Evolutionary conservation across 2,888 invertebrate genomes (phyloP), one percentile per base, ranked within the genome.

Genomic region (Siphonodentalium dalli): DNA sequence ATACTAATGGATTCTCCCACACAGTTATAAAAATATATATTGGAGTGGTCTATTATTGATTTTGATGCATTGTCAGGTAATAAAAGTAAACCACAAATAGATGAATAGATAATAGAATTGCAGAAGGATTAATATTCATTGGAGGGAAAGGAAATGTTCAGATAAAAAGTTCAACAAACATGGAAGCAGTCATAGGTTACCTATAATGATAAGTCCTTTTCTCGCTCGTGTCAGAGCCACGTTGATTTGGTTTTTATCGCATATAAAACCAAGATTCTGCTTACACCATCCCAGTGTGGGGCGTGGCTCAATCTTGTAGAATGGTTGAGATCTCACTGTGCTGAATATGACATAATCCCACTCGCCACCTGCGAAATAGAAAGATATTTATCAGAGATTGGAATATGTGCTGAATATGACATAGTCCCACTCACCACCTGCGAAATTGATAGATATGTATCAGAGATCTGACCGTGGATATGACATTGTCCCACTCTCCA

Each of bases 381-480:
- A 15, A 9, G 13, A 3, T 3, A 28, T n/a, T 21, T 20, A 29
- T 2, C 0, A 29, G 8, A 15, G 7, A 2, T n/a, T 20, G 1
- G 42, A 3, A 15, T 7, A 7, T 3, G 74, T 71, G 26, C 72
- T 72, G 35, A 77, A 58, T 7, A 77, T 63, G 37, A 74, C 74
- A 52, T 72, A 77, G 52, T 76, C 74, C 71, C 70, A 74, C 56
- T 77, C 75, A 24, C 68, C 66, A 24, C 77, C 75, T 77, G 29
- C 21, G 45, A 50, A 41, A 15, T 13, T 0, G 8, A 8, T 9
- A 9, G 13, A 3, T 3, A 28, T n/a, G 13, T 20, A 29, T 2
- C 0, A 29, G 8, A 15, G 7, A 2, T n/a, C n/a, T 1, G 42
- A 3, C 15, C 7, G 4, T 72, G 35, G 76, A 58, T 7, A 77